Evolutionary conservation across 2,888 invertebrate species (phyloP), one percentile per base, ranked within the genome.

Genomic region (Netelia melanura): DNA sequence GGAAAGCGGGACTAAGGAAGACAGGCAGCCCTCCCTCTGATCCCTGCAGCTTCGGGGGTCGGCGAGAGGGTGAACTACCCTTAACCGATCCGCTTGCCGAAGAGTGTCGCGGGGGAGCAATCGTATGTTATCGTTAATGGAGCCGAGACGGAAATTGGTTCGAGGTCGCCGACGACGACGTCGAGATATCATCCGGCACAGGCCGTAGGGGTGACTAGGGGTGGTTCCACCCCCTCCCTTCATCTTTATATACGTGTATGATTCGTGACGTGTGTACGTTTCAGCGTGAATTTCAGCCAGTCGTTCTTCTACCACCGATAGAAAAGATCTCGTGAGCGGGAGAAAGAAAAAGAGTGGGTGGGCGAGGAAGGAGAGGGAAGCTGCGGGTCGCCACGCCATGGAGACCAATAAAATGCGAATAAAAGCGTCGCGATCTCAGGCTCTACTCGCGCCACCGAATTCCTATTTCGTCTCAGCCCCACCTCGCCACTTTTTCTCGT

Each of bases 91-190:
- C 54, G n/a, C 54, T 11, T 17, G 14, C 17, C 54, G 54, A 43
- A 58, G 38, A 58, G 72, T 52, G 70, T 71, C 65, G 70, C 70
- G 56, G 64, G 68, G 77, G 71, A 70, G 38, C 77, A 81, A 77
- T 72, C 67, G 65, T 72, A 80, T 72, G 79, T 65, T 65, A 58
- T 77, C 77, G 71, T 82, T 65, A 82, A 91, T 87, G 84, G 87
- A 88, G 83, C 84, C 81, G 76, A 72, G 75, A 86, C 86, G 86
- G 87, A 87, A 87, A 87, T 87, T 87, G 86, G 86, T 87, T 86
- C 82, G 72, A 77, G 61, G 80, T 86, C 83, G 76, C 74, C 64
- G 68, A 80, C 70, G 56, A 30, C 30, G 30, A 30, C 30, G 5
- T 5, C 30, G 30, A 72, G 80, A 80, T 77, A 84, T 74, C 82